These are phyloP conservation scores for Gyrodactylus salaris DNA, from an alignment of 1,140 invertebrate species.

Conservation along the genomic window DNA sequence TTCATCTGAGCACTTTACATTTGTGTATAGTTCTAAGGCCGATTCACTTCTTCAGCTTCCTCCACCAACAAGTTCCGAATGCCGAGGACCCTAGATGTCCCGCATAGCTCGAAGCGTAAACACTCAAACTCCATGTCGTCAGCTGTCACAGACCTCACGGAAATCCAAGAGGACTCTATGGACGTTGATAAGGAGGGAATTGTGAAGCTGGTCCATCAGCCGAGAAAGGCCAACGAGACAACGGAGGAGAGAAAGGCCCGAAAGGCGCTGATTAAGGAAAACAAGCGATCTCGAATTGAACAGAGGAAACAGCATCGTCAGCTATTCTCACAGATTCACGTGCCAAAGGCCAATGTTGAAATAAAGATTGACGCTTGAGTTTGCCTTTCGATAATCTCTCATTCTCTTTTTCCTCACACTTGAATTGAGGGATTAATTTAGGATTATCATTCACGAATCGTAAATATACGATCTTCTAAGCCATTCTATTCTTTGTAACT, in stretches of 20 bases:
- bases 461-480: too few species aligned
- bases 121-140: background rate
- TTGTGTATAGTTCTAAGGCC: too few species aligned
- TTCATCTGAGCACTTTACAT: too few species aligned
- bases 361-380: background rate
- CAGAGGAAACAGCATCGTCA: background rate
- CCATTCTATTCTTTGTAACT: too few species aligned
- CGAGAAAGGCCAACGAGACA: background rate
- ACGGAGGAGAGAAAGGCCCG: background rate
- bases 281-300: background rate
- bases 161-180: background rate
- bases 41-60: too few species aligned
- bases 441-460: too few species aligned
- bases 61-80: background rate
- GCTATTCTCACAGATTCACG: background rate
- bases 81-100: background rate
- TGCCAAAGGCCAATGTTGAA: background rate
- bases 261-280: background rate
- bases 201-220: background rate
- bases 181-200: background rate
- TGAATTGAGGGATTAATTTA: too few species aligned
- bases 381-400: too few species aligned
- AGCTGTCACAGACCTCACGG: too few species aligned
- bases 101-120: background rate
- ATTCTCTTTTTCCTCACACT: too few species aligned